These are phyloP conservation scores for Macroglossus sobrinus DNA, from an alignment of 2,113 vertebrate species.

Conservation along the genomic window DNA sequence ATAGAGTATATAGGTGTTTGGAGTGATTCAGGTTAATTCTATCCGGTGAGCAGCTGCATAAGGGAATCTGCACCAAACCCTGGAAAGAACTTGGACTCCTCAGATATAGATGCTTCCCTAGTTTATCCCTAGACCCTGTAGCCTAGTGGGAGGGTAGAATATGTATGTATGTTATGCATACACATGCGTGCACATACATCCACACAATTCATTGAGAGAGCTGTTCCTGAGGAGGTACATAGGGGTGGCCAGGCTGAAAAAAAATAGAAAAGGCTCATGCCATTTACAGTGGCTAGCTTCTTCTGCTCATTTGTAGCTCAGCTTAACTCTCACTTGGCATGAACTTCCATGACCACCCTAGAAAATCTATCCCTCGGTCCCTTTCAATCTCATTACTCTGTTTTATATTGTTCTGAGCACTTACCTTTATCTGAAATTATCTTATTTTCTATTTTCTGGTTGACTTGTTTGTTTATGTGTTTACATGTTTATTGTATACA, in stretches of 20 bases:
- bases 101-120: background rate
- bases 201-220: background rate
- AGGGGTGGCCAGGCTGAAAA: background rate
- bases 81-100: background rate
- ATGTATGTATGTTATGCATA: no score
- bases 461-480: background rate
- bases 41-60: background rate
- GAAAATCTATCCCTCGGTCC: background rate
- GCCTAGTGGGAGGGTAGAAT: background rate
- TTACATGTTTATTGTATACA: background rate
- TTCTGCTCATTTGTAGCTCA: background rate
- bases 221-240: background rate
- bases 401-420: background rate
- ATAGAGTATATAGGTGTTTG: background rate
- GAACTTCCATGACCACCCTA: background rate
- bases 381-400: background rate
- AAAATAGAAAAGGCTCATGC: background rate
- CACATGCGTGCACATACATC: background rate
- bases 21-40: background rate
- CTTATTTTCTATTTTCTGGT: background rate
- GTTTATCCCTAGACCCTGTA: background rate
- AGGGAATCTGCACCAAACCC: background rate
- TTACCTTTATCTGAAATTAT: background rate
- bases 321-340: background rate
- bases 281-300: background rate